phyloP scores from a whole-genome alignment of 1,140 invertebrate species.

The Ceratina australensis region DNA sequence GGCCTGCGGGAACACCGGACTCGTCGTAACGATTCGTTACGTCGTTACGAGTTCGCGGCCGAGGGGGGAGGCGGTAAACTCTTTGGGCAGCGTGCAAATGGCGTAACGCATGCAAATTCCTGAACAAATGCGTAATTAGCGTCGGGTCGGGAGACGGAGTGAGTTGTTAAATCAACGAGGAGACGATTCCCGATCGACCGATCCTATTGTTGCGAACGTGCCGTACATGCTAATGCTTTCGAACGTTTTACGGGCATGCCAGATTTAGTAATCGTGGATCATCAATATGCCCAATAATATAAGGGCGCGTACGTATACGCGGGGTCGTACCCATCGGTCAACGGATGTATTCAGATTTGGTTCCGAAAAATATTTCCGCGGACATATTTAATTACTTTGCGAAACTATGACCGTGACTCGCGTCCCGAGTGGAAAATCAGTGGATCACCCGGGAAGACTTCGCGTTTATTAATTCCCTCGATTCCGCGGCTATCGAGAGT shows the following conservation, averaged over 20 bases:
- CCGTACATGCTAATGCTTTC: conserved; percentile 2
- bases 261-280: conserved; percentile 37
- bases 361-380: no score
- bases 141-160: conserved; percentile 39
- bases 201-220: conserved; percentile 54
- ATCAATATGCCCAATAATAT: no score
- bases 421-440: no score
- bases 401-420: no score
- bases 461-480: neutral
- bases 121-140: conserved; percentile 73
- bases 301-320: no score
- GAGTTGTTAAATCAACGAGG: conserved; percentile 64
- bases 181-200: conserved; percentile 64
- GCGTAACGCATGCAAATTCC: conserved; percentile 70
- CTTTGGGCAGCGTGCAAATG: conserved; percentile 42
- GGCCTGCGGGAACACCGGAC: no score
- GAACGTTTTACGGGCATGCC: conserved; percentile 13
- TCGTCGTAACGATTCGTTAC: conserved; percentile 62
- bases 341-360: no score
- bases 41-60: conserved; percentile 15
- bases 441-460: no score
- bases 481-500: neutral
- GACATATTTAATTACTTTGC: no score
- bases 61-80: conserved; percentile 49
- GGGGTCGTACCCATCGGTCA: no score